Base-by-base conservation (phyloP, 2,113 vertebrate genomes). In the Mus pahari region DNA sequence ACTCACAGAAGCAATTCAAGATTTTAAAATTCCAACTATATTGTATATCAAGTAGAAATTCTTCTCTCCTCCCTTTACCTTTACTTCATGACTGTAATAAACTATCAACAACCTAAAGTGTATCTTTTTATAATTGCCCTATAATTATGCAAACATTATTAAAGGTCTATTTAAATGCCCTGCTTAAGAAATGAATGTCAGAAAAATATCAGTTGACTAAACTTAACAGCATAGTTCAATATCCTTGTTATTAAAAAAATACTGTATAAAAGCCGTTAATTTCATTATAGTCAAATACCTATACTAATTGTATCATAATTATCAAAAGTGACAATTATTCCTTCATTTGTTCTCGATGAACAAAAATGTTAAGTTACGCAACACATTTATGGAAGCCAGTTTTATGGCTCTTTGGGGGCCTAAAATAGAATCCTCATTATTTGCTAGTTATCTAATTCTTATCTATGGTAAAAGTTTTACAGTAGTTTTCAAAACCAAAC, bases 141-240 rank as follows among this genome's bases (percentile, higher is more conserved):
- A 89, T 78, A 95, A 79, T 96, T 93, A 91, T 91, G 62, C 28
- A 89, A 82, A 86, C 12, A 36, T 83, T 94, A 86, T 77, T 92
- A 93, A 96, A 96, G 82, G 48, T 9, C 45, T 92, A 78, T 4
- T 68, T 94, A 89, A n/a, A 22, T 86, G 89, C 8, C 58, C 4
- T 86, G 89, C 60, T 86, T 70, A 62, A 94, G 91, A 94, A 92
- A 12, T 19, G 60, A 95, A 95, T 90, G 73, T 71, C 45, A 91
- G n/a, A 83, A 70, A 81, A 75, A 87, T 75, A 24, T 73, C 42
- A 94, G 66, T 83, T 95, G 93, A 86, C 48, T 91, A 95, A 93
- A 68, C 89, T 92, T 45, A 95, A 94, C 82, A 93, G 55, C 58
- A 66, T 84, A 95, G 89, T 86, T 87, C 91, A 95, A 93, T 62